phyloP scores from a whole-genome alignment of 2,113 vertebrate genomes.

The Panthera leo region DNA sequence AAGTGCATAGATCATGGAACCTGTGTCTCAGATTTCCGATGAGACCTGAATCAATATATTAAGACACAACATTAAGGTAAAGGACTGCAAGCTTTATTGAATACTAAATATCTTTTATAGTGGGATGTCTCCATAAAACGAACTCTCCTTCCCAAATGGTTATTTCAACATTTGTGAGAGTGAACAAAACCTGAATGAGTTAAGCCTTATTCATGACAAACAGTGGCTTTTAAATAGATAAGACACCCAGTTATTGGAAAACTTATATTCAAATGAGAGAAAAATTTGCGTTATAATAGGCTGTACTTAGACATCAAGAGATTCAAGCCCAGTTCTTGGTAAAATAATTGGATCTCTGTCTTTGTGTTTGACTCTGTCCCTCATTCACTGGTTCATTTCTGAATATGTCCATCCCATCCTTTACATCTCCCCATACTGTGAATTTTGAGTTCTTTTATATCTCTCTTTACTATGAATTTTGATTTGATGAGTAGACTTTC shows the following conservation, averaged over 20 bases:
- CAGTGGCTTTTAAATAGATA: not conserved
- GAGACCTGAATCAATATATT: slow-evolving; percentile 67
- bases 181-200: slow-evolving; percentile 8
- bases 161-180: slow-evolving; percentile 39
- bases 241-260: not conserved
- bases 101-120: slow-evolving; percentile 73
- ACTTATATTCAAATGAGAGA: not conserved
- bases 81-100: slow-evolving; percentile 56
- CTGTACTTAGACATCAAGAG: not conserved
- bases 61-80: slow-evolving; percentile 56
- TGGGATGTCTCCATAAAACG: slow-evolving; percentile 36
- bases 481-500: not conserved
- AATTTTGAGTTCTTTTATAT: not conserved
- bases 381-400: not conserved
- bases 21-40: slow-evolving; percentile 53
- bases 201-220: slow-evolving; percentile 20
- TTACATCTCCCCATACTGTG: not conserved
- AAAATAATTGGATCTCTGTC: not conserved
- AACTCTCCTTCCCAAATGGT: not conserved
- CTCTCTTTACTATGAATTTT: not conserved
- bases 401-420: not conserved
- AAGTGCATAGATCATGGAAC: slow-evolving; percentile 67
- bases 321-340: not conserved
- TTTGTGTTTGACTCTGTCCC: not conserved
- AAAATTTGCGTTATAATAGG: not conserved